Evolutionary conservation across 2,113 vertebrate genomes (phyloP), one percentile per base, ranked within the genome.

Genomic region (Perca flavescens): DNA sequence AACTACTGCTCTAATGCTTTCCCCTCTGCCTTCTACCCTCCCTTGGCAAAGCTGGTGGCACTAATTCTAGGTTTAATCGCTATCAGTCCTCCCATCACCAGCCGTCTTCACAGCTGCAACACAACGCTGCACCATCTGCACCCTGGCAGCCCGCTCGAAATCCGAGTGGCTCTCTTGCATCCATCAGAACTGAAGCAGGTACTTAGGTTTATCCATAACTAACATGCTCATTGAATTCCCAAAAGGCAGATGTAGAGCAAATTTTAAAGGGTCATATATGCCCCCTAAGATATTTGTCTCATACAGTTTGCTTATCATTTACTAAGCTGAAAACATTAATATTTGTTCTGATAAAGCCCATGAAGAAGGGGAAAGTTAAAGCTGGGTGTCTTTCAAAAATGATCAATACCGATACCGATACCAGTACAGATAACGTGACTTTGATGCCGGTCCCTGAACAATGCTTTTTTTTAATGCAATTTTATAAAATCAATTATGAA

Each of bases 41-140:
- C 74, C 31, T 80, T 86, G 65, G 57, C 79, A 91, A 91, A 95
- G 94, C 84, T 86, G 86, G 80, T 72, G 85, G 89, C 76, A 83
- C 79, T 67, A 84, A 84, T 47, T 81, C 76, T 62, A 77, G 58
- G 8, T 58, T 75, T 67, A 21, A 73, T 56, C 36, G 14, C 63
- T 43, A 88, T 81, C 88, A 91, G 69, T 65, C 63, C 80, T 88
- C 54, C 65, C 81, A 76, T 73, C 82, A 87, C 13, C 89, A 88
- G 36, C 79, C 82, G 16, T 75, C 80, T 60, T 83, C 80, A 21
- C 69, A 80, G n/a, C 88, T 86, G n/a, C 91, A 70, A 53, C 86
- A 78, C 21, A 80, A 65, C 53, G 62, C 75, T 72, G 65, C 75
- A 63, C 80, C 82, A 2, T 70, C 61, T 68, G 83, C 40, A 25